Evolutionary conservation across 2,888 invertebrate species (phyloP).

Genomic region (Conistra vaccinii): DNA sequence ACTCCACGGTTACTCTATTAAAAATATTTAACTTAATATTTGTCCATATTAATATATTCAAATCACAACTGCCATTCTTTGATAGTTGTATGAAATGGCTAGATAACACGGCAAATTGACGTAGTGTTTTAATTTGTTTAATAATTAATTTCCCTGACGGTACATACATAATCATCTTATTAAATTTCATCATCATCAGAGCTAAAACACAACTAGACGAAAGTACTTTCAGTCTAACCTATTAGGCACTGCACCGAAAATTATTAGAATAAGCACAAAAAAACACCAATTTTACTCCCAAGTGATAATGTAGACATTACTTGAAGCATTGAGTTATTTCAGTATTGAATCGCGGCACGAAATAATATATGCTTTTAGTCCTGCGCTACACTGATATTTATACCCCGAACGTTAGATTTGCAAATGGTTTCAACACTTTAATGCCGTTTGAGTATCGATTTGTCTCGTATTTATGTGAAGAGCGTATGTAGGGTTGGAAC

Average conservation of each 20-base stretch:
- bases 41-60: neutral
- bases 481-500: neutral
- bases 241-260: neutral
- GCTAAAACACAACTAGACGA: neutral
- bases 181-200: neutral
- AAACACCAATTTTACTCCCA: neutral
- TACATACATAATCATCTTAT: neutral
- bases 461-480: conserved; percentile 23
- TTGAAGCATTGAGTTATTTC: conserved; percentile 20
- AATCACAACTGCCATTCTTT: neutral
- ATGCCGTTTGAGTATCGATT: conserved; percentile 31
- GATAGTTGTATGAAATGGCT: neutral
- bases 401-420: conserved; percentile 18
- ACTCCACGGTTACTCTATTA: neutral
- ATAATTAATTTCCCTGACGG: neutral
- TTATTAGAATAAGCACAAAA: neutral
- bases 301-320: neutral
- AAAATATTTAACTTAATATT: neutral
- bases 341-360: neutral
- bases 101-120: neutral
- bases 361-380: conserved; percentile 29
- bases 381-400: conserved; percentile 31
- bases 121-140: neutral
- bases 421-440: conserved; percentile 42
- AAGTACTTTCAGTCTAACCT: neutral